phyloP scores from a whole-genome alignment of 2,888 invertebrate genomes.

The Liodrosophila aerea region DNA sequence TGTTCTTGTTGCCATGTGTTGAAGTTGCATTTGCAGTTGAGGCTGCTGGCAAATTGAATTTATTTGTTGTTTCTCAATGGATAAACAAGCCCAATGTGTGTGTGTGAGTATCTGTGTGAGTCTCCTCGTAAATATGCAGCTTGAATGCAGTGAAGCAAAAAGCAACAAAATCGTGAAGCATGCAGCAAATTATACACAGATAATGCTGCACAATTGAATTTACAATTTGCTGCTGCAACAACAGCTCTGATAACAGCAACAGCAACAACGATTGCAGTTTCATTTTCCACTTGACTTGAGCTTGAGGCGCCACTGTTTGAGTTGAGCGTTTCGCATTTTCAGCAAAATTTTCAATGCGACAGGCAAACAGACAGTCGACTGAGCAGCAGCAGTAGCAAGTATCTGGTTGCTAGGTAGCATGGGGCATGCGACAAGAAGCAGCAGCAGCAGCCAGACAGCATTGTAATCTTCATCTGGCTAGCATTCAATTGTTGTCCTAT shows the following conservation, averaged over 20 bases:
- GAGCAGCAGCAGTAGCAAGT: constrained; percentile 17
- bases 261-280: constrained; percentile 43
- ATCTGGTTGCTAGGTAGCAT: too few species aligned
- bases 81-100: constrained; percentile 25
- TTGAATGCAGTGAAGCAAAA: constrained; percentile 39
- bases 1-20: constrained; percentile 13
- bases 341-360: constrained; percentile 67
- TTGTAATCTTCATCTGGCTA: constrained; percentile 31
- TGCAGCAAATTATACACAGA: constrained; percentile 67
- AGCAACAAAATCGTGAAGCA: constrained; percentile 36
- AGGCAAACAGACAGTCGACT: constrained; percentile 25
- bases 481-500: constrained; percentile 52
- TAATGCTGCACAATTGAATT: constrained; percentile 69
- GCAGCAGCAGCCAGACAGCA: constrained; percentile 55
- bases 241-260: constrained; percentile 4
- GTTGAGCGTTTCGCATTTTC: constrained; percentile 67
- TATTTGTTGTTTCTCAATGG: constrained; percentile 32
- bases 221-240: constrained; percentile 36
- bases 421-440: constrained; percentile 17
- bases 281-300: constrained; percentile 74
- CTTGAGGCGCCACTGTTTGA: constrained; percentile 48
- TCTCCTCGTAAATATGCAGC: constrained; percentile 39
- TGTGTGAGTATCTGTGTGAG: constrained; percentile 5
- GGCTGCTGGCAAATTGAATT: constrained; percentile 54
- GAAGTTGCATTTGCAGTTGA: constrained; percentile 7